A percentile compares a stretch with the other conserved stretches of the same genome.
Evolutionary conservation across 2,888 invertebrate species (phyloP).

Genomic region (Drosophila mulleri): DNA sequence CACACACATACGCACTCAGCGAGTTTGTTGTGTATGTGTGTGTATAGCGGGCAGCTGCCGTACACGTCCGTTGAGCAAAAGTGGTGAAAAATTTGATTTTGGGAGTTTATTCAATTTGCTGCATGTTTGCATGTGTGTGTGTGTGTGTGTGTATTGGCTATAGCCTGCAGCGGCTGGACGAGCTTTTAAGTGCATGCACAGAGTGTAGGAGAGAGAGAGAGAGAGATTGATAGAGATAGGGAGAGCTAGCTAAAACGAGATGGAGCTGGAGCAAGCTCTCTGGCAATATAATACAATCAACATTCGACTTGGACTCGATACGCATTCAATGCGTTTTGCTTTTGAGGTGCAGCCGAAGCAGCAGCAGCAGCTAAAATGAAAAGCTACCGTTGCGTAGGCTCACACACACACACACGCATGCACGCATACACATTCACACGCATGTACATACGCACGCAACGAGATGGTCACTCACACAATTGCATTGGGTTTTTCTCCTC

Average conservation of each 20-base stretch:
- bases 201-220: background rate
- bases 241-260: constrained; percentile 3
- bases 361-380: constrained; percentile 22
- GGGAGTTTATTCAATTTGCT: constrained; percentile 79
- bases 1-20: constrained; percentile 15
- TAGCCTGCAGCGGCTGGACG: constrained; percentile 20
- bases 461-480: constrained; percentile 40
- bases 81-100: constrained; percentile 79
- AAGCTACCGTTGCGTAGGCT: constrained; percentile 64
- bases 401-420: constrained; percentile 20
- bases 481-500: constrained; percentile 50
- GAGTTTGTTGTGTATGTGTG: constrained; percentile 1
- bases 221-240: background rate
- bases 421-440: background rate
- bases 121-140: constrained; percentile 20
- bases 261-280: constrained; percentile 9
- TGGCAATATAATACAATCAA: constrained; percentile 80
- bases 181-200: constrained; percentile 55
- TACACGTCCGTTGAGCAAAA: constrained; percentile 61
- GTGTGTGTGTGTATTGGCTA: constrained; percentile 23
- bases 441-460: constrained; percentile 8
- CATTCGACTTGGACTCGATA: constrained; percentile 74
- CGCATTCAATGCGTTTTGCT: constrained; percentile 76
- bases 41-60: constrained; percentile 51
- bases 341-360: constrained; percentile 56